Base-by-base conservation (phyloP, 2,113 vertebrate species). In the Morone chrysops region DNA sequence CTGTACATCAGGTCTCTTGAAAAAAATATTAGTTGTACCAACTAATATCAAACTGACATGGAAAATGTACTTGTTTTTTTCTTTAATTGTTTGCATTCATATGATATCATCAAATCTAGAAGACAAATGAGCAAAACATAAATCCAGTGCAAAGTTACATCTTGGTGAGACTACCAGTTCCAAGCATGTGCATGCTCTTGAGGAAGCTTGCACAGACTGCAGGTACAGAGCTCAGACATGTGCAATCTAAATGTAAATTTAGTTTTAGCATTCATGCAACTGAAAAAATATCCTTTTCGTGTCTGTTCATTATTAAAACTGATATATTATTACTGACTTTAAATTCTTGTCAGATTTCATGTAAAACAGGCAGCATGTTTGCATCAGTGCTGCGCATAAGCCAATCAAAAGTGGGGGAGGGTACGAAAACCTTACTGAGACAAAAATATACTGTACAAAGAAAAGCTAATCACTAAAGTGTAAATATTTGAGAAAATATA, bases 201-300 rank as follows among this genome's bases (percentile, higher is more conserved):
- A 3, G 8, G 40, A 13, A 12, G 57, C 43, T 8, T 40, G 36
- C 11, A 43, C 2, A 5, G 0, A 36, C 5, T 65, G 66, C 66
- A 57, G 18, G 25, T 3, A 14, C 0, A 36, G 22, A 54, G 70
- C n/a, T 56, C 47, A 45, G 48, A 36, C 41, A 57, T 53, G 56
- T 53, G 59, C 60, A 71, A 71, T 80, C 66, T 76, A 80, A 71
- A 80, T 85, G 78, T 70, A 71, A 81, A 85, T 80, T 8, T n/a
- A 36, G n/a, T 75, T 70, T 62, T 31, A 63, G 75, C 50, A 51
- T 50, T 68, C 36, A 20, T 25, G 43, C 67, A 41, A 70, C 43
- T 41, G 63, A 54, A 63, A 70, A 54, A 63, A 48, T 20, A 36
- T 63, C 13, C 13, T 61, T 68, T 18, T 6, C 59, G 13, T 61